Base-by-base conservation (phyloP, 2,113 vertebrate genomes). In the Motacilla alba region DNA sequence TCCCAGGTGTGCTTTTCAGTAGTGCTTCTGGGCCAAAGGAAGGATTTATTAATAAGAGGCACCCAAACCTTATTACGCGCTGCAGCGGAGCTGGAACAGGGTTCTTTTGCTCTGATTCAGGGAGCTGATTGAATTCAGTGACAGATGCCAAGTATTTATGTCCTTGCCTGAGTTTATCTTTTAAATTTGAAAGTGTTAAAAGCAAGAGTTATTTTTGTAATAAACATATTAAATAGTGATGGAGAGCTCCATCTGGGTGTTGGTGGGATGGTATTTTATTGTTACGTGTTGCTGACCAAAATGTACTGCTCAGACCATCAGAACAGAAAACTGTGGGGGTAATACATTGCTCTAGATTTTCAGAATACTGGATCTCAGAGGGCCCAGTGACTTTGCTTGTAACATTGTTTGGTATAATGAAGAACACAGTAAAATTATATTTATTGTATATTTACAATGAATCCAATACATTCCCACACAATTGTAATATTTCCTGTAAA, bases 151-250 rank as follows among this genome's bases (percentile, higher is more conserved):
- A 83, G 68, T 95, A 93, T 94, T 94, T 94, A 59, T 88, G 81
- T 72, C 84, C 84, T 96, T 89, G 91, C 33, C 47, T 44, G 77
- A 89, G 58, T 79, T 96, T 87, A 87, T 92, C 72, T 94, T 85
- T 70, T 95, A 95, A 90, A 95, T 96, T 97, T 79, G 59, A 87
- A 94, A 89, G 96, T 91, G 96, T 89, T 97, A 96, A 96, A 95
- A 96, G 56, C 41, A 67, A 43, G 84, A 68, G 39, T 46, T 91
- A 49, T 79, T 78, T 91, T 55, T 70, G 59, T 79, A 63, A 52
- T 89, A 91, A 93, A 74, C 13, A 20, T 75, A 87, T 90, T 74
- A 83, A 92, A 89, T 89, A 86, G 55, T 49, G 77, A 69, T 49
- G 41, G 64, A 79, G 64, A 87, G 35, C 76, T 90, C 74, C 76